Evolutionary conservation across 2,113 vertebrate genomes (phyloP), one percentile per base, ranked within the genome.

Genomic region (Scolopax mira): DNA sequence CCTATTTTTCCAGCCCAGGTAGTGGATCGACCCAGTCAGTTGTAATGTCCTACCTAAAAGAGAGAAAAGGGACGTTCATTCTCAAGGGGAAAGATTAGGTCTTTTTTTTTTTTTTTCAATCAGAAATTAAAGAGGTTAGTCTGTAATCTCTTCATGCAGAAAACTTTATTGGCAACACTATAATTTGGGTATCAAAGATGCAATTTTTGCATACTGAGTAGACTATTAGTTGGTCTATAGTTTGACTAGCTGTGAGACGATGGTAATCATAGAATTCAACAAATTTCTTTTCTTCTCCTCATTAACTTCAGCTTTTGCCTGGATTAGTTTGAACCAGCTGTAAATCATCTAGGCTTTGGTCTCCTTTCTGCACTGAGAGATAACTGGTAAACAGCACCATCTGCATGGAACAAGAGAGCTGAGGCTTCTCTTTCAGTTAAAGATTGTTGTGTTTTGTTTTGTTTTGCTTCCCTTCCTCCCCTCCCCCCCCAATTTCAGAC

Each of bases 351-450:
- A 90, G 52, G 79, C 85, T 94, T 94, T 94, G 69, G 85, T 90
- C 64, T 96, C 52, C 48, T 86, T 89, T 35, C 90, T 94, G 75
- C 60, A 61, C 44, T 49, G 85, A 74, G 75, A 80, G 85, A 84
- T 72, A 95, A 78, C 92, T 90, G 73, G 77, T 81, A 96, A 96
- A 95, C 72, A 96, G 85, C 88, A 96, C 79, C 88, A 95, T 95
- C 92, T 97, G 93, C 57, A 46, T 35, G 73, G 88, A 88, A 90
- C 15, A 80, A 92, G 61, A 77, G 31, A 80, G 48, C 9, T 19
- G 52, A 91, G 60, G 71, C 44, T 71, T 85, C 82, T 62, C 49
- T 89, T 91, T 79, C 49, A 51, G 87, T 51, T 83, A 79, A 82
- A 72, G 46, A 74, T 24, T 55, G 48, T 16, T 88, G 11, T 18